phyloP scores from a whole-genome alignment of 2,888 invertebrate genomes.

The Drosophila mayaguana region DNA sequence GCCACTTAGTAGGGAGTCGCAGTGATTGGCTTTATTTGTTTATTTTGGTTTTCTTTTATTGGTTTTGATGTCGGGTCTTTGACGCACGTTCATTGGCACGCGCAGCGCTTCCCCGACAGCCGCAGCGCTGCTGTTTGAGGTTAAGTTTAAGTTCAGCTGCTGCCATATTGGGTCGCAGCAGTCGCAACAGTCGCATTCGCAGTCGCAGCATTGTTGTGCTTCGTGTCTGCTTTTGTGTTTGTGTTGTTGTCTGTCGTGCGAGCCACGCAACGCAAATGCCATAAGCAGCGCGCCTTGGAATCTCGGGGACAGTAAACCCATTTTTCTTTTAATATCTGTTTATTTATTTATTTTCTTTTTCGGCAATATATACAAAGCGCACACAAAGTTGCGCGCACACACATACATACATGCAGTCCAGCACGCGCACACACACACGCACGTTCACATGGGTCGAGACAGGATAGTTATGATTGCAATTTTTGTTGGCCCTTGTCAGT shows the following conservation, averaged over 20 bases:
- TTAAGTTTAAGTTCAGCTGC: slow-evolving; percentile 64
- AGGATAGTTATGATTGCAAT: slow-evolving; percentile 27
- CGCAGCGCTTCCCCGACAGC: slow-evolving; percentile 9
- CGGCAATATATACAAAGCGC: slow-evolving; percentile 39
- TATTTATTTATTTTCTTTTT: slow-evolving; percentile 5
- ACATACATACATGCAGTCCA: not conserved
- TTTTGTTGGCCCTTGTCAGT: slow-evolving; percentile 19
- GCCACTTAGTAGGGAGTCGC: not conserved
- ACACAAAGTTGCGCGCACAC: slow-evolving; percentile 7
- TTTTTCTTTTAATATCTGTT: no score
- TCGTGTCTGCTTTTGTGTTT: slow-evolving; percentile 11
- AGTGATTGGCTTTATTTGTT: not conserved
- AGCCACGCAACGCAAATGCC: slow-evolving; percentile 41
- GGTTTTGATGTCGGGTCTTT: slow-evolving; percentile 40
- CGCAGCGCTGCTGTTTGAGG: slow-evolving; percentile 52
- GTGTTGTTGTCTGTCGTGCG: slow-evolving; percentile 29
- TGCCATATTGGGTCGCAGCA: slow-evolving; percentile 54
- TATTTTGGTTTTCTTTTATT: not conserved
- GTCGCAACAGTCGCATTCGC: not conserved
- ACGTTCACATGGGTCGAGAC: slow-evolving; percentile 14
- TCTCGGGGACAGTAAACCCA: slow-evolving; percentile 51
- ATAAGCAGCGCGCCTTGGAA: slow-evolving; percentile 32
- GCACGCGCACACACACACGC: slow-evolving; percentile 6
- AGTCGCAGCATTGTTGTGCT: slow-evolving; percentile 28
- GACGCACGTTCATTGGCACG: slow-evolving; percentile 43